Evolutionary conservation across 2,113 vertebrate genomes (phyloP).

Genomic region (Blennius ocellaris): DNA sequence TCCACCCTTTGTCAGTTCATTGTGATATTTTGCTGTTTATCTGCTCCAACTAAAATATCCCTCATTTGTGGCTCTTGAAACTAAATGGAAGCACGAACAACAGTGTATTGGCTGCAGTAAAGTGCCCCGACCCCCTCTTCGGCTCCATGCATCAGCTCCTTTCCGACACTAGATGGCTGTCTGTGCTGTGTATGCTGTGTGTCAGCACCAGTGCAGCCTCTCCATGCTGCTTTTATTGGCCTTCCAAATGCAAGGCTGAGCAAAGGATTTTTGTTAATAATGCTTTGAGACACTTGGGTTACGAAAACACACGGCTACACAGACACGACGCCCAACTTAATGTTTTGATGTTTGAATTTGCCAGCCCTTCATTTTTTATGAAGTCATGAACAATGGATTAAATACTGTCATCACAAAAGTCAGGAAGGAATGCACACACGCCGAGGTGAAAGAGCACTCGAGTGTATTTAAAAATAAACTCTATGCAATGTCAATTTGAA

Average conservation of each 20-base stretch:
- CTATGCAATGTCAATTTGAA: conserved; percentile 68
- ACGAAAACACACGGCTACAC: conserved; percentile 80
- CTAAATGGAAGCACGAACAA: conserved; percentile 28
- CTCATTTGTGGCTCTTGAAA: conserved; percentile 49
- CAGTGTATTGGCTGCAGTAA: conserved; percentile 10
- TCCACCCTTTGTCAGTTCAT: conserved; percentile 44
- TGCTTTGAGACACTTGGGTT: conserved; percentile 79
- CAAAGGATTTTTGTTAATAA: conserved; percentile 76
- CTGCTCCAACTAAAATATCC: conserved; percentile 19
- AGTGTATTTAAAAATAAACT: conserved; percentile 81
- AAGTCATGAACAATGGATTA: conserved; percentile 72
- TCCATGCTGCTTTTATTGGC: conserved; percentile 42
- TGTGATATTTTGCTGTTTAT: conserved; percentile 31
- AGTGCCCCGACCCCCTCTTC: not conserved
- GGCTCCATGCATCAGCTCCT: conserved; percentile 37
- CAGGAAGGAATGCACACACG: conserved; percentile 56
- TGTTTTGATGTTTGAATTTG: conserved; percentile 83
- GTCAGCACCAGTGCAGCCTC: conserved; percentile 29
- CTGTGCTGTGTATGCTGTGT: conserved; percentile 57
- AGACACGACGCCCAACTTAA: conserved; percentile 74
- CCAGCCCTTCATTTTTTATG: conserved; percentile 60
- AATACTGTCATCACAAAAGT: conserved; percentile 75
- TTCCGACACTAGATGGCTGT: conserved; percentile 76
- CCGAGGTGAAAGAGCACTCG: conserved; percentile 69
- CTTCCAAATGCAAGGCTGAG: conserved; percentile 68